Evolutionary conservation across 2,113 vertebrate genomes (phyloP).

Genomic region (Oxyura jamaicensis): DNA sequence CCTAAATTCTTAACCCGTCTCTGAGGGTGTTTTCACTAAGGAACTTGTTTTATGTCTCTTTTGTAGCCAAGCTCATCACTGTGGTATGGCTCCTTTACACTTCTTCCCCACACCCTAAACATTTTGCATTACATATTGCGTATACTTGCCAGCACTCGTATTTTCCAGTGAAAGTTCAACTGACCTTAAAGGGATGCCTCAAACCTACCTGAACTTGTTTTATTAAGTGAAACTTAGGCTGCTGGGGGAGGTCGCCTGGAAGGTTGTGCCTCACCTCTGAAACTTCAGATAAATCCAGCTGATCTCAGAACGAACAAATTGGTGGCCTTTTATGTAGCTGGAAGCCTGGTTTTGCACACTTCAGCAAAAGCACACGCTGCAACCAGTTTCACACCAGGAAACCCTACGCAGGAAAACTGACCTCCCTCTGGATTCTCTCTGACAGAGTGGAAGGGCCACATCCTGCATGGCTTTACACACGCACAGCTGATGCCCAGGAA

Average conservation of each 20-base stretch:
- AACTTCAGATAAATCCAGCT: conserved; percentile 32
- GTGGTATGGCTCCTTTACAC: conserved; percentile 62
- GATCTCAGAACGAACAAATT: conserved; percentile 31
- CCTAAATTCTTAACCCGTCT: conserved; percentile 37
- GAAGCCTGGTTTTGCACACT: not conserved
- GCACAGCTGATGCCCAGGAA: not conserved
- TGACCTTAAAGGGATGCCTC: conserved; percentile 68
- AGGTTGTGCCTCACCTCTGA: conserved; percentile 45
- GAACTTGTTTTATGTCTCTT: conserved; percentile 62
- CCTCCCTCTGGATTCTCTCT: not conserved
- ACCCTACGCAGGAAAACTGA: not conserved
- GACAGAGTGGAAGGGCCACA: not conserved
- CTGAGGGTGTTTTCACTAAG: conserved; percentile 54
- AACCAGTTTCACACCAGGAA: not conserved
- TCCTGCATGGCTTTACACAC: not conserved
- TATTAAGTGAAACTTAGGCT: conserved; percentile 55
- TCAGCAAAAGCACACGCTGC: not conserved
- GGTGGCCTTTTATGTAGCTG: conserved; percentile 24
- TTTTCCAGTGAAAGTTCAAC: conserved; percentile 67
- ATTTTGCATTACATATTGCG: conserved; percentile 62
- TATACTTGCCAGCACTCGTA: conserved; percentile 68
- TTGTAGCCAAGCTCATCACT: conserved; percentile 68
- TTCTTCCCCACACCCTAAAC: conserved; percentile 66
- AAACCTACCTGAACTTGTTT: conserved; percentile 45
- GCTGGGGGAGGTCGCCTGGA: not conserved